These are phyloP conservation scores for Drosophila carrolli DNA, from an alignment of 1,140 invertebrate genomes.

Conservation along the genomic window DNA sequence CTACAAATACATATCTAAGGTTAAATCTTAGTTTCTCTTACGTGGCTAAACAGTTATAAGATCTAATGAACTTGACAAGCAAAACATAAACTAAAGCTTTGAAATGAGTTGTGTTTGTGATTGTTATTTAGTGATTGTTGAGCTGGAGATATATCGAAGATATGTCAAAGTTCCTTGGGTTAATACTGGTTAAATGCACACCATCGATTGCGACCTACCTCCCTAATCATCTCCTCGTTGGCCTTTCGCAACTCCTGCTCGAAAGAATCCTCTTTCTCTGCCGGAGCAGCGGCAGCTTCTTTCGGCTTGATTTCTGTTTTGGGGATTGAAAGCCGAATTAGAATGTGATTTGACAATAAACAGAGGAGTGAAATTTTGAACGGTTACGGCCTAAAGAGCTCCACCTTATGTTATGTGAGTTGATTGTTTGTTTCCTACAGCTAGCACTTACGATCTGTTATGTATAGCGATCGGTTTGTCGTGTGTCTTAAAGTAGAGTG, in stretches of 20 bases:
- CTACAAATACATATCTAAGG: slow-evolving; percentile 1
- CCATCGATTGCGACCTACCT: slow-evolving; percentile 58
- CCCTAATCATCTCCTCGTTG: slow-evolving; percentile 80
- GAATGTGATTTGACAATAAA: not conserved
- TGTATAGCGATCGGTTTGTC: slow-evolving; percentile 11
- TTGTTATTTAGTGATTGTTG: slow-evolving; percentile 70
- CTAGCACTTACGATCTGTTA: slow-evolving; percentile 64
- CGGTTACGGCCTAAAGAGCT: slow-evolving; percentile 59
- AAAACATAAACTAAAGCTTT: slow-evolving; percentile 72
- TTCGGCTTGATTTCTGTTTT: slow-evolving; percentile 80
- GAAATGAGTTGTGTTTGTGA: slow-evolving; percentile 44
- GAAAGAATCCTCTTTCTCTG: slow-evolving; percentile 62
- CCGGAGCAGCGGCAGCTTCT: slow-evolving; percentile 42
- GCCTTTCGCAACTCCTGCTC: slow-evolving; percentile 80
- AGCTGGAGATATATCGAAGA: slow-evolving; percentile 53
- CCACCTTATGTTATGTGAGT: slow-evolving; percentile 58
- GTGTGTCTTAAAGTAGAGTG: slow-evolving; percentile 59
- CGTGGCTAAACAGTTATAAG: slow-evolving; percentile 24
- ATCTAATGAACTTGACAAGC: slow-evolving; percentile 50
- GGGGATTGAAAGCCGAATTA: slow-evolving; percentile 10
- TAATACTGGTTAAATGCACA: slow-evolving; percentile 4
- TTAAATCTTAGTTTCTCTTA: slow-evolving; percentile 26
- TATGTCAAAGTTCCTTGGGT: slow-evolving; percentile 9
- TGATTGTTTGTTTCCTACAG: slow-evolving; percentile 11
- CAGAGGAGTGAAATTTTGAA: slow-evolving; percentile 34